Evolutionary conservation across 2,888 invertebrate genomes (phyloP), one percentile per base, ranked within the genome.

Genomic region (Cordylochernes scorpioides): DNA sequence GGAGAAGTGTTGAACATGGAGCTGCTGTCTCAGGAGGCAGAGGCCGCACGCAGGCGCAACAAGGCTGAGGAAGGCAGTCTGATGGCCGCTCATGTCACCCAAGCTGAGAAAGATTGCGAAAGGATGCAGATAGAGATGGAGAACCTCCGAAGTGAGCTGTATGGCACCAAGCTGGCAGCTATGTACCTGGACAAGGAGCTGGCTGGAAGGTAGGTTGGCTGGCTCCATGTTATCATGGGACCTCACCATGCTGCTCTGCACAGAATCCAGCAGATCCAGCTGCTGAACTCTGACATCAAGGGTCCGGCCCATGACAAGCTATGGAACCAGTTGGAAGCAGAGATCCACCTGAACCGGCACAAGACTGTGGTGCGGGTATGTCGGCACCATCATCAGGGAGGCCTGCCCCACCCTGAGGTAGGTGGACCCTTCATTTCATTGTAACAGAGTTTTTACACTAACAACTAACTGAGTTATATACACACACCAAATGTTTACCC

Each of bases 121-220:
- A 62, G 66, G 6, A 57, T 75, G 18, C 53, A 71, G 28, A 67
- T 69, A 45, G 67, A 70, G 25, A 62, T 73, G 32, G 59, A 71
- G 13, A 66, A 71, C 3, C 53, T 75, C 27, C 70, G 75, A 48
- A 70, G 71, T 10, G 77, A 78, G 53, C 66, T 78, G 5, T 75
- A 71, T 48, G 77, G 75, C 22, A 74, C 77, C 9, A 64, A 73
- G 45, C 56, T 78, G 39, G 75, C 77, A 7, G 74, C 77, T 8
- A 74, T 74, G 48, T 78, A 78, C 50, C 55, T 78, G 40, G 77
- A 80, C 51, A 78, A 78, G 49, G 74, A 75, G 50, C 52, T 75
- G 33, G 73, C 74, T 17, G 63, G 62, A 36, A 57, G 61, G 60
- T 60, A 38, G 29, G 42, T 45, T 44, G 24, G 9, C 8, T 19